Percentiles rank a stretch among this genome's conserved stretches.
phyloP scores from a whole-genome alignment of 1,140 invertebrate species.

The Drosophila novamexicana region DNA sequence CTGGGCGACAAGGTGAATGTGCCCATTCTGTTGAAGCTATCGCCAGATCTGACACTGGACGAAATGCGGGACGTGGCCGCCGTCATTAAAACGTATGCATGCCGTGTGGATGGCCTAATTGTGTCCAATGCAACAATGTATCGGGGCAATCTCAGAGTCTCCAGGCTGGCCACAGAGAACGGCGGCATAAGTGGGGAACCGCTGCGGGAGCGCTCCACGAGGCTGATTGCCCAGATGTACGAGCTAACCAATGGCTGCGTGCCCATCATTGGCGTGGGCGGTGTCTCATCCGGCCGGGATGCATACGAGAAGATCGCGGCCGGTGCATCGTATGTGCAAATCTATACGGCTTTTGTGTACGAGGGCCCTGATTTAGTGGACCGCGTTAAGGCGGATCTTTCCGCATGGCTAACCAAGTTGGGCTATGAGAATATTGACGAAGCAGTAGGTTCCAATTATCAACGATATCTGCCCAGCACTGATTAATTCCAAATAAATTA shows the following conservation, averaged over 20 bases:
- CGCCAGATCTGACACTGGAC: constrained; percentile 93
- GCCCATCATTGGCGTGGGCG: constrained; percentile 94
- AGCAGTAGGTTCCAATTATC: constrained; percentile 86
- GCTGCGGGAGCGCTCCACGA: constrained; percentile 91
- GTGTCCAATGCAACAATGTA: constrained; percentile 96
- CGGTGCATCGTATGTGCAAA: constrained; percentile 94
- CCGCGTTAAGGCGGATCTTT: constrained; percentile 93
- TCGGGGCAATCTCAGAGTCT: constrained; percentile 86
- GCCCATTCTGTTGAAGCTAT: constrained; percentile 95
- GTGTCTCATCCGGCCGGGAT: constrained; percentile 92
- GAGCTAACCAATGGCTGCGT: constrained; percentile 91
- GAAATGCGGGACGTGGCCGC: constrained; percentile 94
- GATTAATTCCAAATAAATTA: neutral
- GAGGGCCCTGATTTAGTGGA: constrained; percentile 91
- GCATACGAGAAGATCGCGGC: constrained; percentile 96
- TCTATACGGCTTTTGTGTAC: constrained; percentile 95
- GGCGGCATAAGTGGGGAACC: constrained; percentile 97
- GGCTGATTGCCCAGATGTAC: constrained; percentile 95
- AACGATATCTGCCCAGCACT: constrained; percentile 48
- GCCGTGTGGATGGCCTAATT: constrained; percentile 95
- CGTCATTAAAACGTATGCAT: constrained; percentile 87
- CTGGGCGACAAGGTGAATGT: constrained; percentile 85
- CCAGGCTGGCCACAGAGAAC: constrained; percentile 86
- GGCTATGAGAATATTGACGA: constrained; percentile 87
- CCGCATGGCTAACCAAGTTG: constrained; percentile 87